Conservation (phyloP, 1,140 invertebrate species). For the Semibalanus balanoides region DNA sequence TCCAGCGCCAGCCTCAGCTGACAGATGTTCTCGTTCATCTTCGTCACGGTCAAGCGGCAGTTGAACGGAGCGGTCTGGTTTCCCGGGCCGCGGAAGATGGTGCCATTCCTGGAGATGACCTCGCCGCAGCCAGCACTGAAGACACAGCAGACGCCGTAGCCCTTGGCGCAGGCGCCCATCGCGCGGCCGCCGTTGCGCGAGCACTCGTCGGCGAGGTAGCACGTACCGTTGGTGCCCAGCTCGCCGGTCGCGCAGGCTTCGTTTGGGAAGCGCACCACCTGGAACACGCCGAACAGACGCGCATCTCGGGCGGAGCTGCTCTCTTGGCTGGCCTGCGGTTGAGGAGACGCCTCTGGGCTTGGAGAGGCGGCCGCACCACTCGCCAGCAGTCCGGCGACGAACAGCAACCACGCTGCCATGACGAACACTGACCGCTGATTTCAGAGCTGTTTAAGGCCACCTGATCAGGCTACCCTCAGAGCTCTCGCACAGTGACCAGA, state of each 20-base stretch:
- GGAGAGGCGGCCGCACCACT: no score
- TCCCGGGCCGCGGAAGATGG: background rate
- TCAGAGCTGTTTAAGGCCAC: no score
- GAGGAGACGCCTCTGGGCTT: no score
- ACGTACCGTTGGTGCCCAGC: constrained; percentile 35
- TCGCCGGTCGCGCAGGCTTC: background rate
- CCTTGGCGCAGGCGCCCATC: constrained; percentile 23
- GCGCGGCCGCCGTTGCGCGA: constrained; percentile 20
- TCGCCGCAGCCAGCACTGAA: background rate
- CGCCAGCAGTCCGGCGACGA: no score
- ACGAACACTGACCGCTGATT: no score
- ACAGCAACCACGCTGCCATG: no score
- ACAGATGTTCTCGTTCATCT: constrained; percentile 51
- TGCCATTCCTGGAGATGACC: background rate
- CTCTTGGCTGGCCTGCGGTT: no score
- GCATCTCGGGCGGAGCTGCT: no score
- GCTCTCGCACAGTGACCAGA: no score
- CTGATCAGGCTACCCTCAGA: no score
- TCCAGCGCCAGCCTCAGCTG: constrained; percentile 64
- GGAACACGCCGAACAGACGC: background rate
- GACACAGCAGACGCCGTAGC: constrained; percentile 26
- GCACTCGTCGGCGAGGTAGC: constrained; percentile 37
- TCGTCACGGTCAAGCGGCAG: constrained; percentile 51
- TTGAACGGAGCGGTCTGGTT: background rate
- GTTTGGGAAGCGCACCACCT: background rate